Evolutionary conservation across 1,140 invertebrate species (phyloP), one percentile per base, ranked within the genome.

Genomic region (Drosophila albomicans): DNA sequence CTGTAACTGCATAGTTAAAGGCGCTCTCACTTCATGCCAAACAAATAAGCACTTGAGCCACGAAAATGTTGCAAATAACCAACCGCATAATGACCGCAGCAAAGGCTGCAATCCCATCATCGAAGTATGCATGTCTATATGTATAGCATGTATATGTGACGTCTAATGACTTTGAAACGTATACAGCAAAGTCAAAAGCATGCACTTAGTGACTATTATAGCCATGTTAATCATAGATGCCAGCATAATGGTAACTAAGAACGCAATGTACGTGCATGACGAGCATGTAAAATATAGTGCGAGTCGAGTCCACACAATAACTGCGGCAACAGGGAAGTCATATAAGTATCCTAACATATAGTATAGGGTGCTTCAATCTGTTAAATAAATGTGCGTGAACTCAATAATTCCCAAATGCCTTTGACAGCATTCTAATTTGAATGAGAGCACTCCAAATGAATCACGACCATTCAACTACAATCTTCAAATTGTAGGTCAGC

Each of bases 161-260:
- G 51, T 65, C 70, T 88, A 88, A 88, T 89, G 84, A 89, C 84
- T 88, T 85, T 81, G 67, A 89, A 84, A 89, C 81, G 78, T 75
- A 89, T 84, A 46, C 67, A 73, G 74, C 77, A 72, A 78, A 84
- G 80, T 80, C 73, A 80, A 72, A 88, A 81, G 75, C 84, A 89
- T 89, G 85, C 86, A 89, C 85, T 89, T 89, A 89, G 75, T 80
- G 75, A 64, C 75, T 81, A 89, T 85, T 85, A 85, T 80, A 79
- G 65, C 78, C 69, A 74, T 67, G 86, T 80, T 88, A 89, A 89
- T 89, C 79, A 89, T 76, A 89, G 78, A 85, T 74, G 67, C 59
- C 48, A 66, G 73, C 84, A 87, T 87, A 78, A 87, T 88, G 72
- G 84, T 52, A 62, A 78, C 28, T 73, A 76, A 66, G 56, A 81